Conservation (phyloP, 2,797 vertebrate species). For the Tapera naevia region DNA sequence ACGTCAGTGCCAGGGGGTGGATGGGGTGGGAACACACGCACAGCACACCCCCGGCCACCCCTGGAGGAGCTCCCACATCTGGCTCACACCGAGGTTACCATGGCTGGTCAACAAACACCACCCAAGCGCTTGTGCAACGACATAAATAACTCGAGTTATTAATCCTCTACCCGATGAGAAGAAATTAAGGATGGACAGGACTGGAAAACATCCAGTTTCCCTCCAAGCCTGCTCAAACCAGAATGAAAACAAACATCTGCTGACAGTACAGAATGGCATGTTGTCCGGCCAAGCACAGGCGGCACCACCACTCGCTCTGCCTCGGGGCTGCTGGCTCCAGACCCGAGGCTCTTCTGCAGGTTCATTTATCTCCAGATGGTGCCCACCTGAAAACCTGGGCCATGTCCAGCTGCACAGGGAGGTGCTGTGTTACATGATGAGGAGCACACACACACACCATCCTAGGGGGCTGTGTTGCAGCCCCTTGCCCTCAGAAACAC, state of each 20-base stretch:
- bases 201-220: not conserved
- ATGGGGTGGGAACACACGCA: not conserved
- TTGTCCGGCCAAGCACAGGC: not conserved
- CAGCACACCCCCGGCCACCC: fast-evolving
- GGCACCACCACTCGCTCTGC: not conserved
- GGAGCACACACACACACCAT: fast-evolving
- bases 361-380: not conserved
- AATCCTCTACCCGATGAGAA: not conserved
- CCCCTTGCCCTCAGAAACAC: not conserved
- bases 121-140: conserved; percentile 35
- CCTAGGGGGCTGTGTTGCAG: not conserved
- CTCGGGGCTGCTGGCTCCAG: not conserved
- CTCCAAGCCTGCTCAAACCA: conserved; percentile 20
- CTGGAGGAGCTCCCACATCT: not conserved
- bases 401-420: not conserved
- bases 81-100: not conserved
- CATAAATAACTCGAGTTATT: conserved; percentile 57
- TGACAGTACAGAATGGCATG: not conserved
- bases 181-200: conserved; percentile 32
- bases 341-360: not conserved
- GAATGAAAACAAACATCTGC: conserved; percentile 52
- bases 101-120: conserved; percentile 55
- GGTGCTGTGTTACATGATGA: not conserved
- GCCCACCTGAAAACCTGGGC: not conserved
- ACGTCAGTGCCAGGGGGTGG: fast-evolving